phyloP scores from a whole-genome alignment of 2,888 invertebrate genomes.

The Calameuta filiformis region DNA sequence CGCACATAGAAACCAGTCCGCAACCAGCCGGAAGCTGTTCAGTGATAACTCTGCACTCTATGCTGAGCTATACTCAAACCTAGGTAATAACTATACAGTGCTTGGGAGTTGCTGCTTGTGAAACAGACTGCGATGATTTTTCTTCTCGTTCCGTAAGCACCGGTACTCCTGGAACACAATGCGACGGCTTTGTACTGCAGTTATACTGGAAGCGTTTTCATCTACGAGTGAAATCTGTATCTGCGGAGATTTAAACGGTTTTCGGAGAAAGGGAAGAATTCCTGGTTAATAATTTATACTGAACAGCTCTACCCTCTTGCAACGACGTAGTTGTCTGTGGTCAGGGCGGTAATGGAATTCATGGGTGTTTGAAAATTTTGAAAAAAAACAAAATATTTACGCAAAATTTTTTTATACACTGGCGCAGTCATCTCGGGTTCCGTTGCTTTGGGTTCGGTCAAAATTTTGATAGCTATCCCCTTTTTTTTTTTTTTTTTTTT shows the following conservation, averaged over 20 bases:
- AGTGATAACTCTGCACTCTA: slow-evolving; percentile 1
- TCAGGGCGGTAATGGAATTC: background rate
- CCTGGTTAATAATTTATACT: background rate
- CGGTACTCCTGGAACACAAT: background rate
- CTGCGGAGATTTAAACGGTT: background rate
- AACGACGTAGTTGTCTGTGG: background rate
- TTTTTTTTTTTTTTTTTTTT: background rate
- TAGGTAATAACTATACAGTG: background rate
- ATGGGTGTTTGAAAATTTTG: background rate
- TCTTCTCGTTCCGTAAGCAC: background rate
- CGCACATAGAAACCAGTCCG: background rate
- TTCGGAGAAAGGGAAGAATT: background rate
- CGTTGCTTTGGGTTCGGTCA: background rate
- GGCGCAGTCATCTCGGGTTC: too few species aligned
- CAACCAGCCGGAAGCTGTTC: background rate
- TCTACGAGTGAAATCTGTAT: background rate
- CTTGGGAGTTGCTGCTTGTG: background rate
- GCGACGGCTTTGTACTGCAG: background rate
- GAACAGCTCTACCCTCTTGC: background rate
- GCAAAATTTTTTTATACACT: too few species aligned
- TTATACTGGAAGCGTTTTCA: background rate
- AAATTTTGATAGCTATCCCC: background rate
- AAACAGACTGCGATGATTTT: background rate
- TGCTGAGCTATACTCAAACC: background rate
- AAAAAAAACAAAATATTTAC: background rate